These are phyloP conservation scores for Triplophysa rosa DNA, from an alignment of 2,113 vertebrate genomes.

Conservation along the genomic window DNA sequence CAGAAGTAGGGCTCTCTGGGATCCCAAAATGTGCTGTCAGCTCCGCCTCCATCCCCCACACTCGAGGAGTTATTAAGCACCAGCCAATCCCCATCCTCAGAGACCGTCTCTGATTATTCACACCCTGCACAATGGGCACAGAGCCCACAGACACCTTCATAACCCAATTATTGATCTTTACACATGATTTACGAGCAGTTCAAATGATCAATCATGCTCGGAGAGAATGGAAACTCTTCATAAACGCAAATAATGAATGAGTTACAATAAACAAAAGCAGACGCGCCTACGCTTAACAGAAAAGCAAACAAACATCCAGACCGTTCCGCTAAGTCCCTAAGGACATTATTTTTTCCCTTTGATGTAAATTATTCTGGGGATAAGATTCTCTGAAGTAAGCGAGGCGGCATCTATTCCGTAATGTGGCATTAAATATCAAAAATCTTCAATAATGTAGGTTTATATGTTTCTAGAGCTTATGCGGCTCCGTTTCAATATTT, in stretches of 20 bases:
- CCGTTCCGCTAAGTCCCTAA: slow-evolving; percentile 20
- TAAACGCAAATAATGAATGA: slow-evolving; percentile 30
- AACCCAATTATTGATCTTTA: slow-evolving; percentile 50
- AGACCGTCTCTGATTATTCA: slow-evolving; percentile 53
- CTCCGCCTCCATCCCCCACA: slow-evolving; percentile 58
- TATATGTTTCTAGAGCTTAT: slow-evolving; percentile 24
- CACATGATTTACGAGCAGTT: slow-evolving; percentile 50
- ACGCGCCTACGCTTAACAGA: slow-evolving; percentile 36
- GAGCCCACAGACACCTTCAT: slow-evolving; percentile 41
- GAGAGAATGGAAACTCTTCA: slow-evolving; percentile 16
- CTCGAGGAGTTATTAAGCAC: slow-evolving; percentile 51
- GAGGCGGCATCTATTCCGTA: slow-evolving; percentile 24
- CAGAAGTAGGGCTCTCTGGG: slow-evolving; percentile 56
- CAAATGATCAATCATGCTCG: slow-evolving; percentile 42
- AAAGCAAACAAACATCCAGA: slow-evolving; percentile 52
- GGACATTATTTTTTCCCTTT: slow-evolving; percentile 46
- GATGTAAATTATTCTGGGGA: slow-evolving; percentile 39
- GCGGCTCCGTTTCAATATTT: slow-evolving; percentile 28
- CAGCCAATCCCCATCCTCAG: slow-evolving; percentile 39
- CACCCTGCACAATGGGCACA: slow-evolving; percentile 54
- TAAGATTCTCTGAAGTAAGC: slow-evolving; percentile 13
- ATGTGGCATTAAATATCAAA: slow-evolving; percentile 43
- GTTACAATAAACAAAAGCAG: slow-evolving; percentile 38
- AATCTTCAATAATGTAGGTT: slow-evolving; percentile 36
- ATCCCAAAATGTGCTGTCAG: slow-evolving; percentile 49